Evolutionary conservation across 2,113 vertebrate genomes (phyloP).

Genomic region (Vombatus ursinus): DNA sequence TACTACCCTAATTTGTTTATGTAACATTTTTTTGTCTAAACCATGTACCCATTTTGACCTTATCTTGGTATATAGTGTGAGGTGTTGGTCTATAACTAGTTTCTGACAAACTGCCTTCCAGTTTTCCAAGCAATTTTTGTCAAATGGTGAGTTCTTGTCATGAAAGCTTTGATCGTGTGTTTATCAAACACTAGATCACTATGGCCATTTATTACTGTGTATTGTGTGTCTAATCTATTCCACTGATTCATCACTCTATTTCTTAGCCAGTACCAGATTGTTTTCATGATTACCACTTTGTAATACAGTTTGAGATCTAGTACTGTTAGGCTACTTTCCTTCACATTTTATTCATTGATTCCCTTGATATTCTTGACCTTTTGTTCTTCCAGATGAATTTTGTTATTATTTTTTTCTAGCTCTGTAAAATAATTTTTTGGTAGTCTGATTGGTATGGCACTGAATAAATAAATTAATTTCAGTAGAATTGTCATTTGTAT

Average conservation of each 20-base stretch:
- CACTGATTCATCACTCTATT: not conserved
- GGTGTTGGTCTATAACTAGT: not conserved
- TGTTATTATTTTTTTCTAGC: not conserved
- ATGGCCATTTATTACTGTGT: not conserved
- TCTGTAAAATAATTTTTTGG: not conserved
- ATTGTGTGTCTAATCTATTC: not conserved
- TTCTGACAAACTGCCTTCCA: not conserved
- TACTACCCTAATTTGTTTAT: not conserved
- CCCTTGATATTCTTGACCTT: not conserved
- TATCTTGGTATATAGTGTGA: not conserved
- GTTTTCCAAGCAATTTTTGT: not conserved
- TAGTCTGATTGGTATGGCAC: not conserved
- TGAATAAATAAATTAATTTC: not conserved
- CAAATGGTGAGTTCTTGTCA: not conserved
- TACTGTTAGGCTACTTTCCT: not conserved
- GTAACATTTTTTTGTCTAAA: not conserved
- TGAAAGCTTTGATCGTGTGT: not conserved
- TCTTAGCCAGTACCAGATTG: not conserved
- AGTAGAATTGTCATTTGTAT: not conserved
- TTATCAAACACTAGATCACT: not conserved
- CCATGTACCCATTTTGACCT: not conserved
- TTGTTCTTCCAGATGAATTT: not conserved
- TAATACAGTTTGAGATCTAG: not conserved
- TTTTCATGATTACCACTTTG: not conserved
- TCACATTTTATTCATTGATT: not conserved